These are phyloP conservation scores for Branchipolynoe longqiensis DNA, from an alignment of 2,888 invertebrate species.

Conservation along the genomic window DNA sequence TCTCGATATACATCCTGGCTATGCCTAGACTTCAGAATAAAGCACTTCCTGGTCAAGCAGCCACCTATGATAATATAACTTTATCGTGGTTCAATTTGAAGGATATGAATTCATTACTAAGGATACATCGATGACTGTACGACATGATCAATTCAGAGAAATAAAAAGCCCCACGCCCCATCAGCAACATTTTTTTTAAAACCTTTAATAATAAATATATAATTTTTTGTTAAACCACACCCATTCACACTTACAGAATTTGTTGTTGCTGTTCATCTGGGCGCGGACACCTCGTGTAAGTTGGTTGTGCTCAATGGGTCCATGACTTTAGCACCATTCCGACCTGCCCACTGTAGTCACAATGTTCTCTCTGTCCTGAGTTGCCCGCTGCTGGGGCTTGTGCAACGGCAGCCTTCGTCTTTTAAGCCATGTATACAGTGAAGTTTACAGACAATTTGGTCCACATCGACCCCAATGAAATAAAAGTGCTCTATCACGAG, in stretches of 20 bases:
- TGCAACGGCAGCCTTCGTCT: conserved; percentile 38
- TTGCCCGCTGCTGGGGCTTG: not conserved
- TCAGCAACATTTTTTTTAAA: not conserved
- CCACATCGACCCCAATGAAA: not conserved
- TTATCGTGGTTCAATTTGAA: not conserved
- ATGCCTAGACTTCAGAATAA: not conserved
- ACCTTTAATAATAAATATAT: not conserved
- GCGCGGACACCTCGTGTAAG: not conserved
- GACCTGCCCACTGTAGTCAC: not conserved
- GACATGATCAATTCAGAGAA: not conserved
- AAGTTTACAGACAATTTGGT: not conserved
- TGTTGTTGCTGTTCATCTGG: not conserved
- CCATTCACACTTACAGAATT: not conserved
- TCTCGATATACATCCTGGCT: not conserved
- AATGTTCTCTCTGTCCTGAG: not conserved
- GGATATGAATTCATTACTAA: not conserved
- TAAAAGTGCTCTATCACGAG: conserved; percentile 8
- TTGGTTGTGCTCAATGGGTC: not conserved
- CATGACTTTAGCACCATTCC: not conserved
- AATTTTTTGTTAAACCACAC: not conserved
- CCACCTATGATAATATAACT: not conserved
- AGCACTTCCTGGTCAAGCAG: not conserved
- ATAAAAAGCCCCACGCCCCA: too few relatives aligned
- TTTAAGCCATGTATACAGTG: conserved; percentile 14
- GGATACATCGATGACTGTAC: not conserved